These are phyloP conservation scores for Falco punctatus DNA, from an alignment of 2,113 vertebrate species.

Conservation along the genomic window DNA sequence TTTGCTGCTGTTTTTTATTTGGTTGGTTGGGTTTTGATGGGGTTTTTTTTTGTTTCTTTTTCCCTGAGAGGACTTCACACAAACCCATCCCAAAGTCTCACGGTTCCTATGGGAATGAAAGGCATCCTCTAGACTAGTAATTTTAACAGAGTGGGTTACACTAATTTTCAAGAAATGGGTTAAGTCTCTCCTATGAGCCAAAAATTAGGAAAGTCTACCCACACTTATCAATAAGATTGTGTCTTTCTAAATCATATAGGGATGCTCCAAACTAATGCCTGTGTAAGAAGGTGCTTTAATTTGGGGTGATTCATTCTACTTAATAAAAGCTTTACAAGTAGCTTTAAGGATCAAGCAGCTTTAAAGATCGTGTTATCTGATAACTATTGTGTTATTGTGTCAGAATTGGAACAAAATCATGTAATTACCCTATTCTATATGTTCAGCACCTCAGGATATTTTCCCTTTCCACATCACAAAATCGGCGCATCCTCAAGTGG, in stretches of 20 bases:
- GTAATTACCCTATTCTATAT: background rate
- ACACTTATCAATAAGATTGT: background rate
- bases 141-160: background rate
- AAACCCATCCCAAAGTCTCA: background rate
- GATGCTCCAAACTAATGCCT: background rate
- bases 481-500: background rate
- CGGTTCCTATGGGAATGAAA: background rate
- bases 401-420: constrained; percentile 43
- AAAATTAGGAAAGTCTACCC: background rate
- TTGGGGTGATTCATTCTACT: background rate
- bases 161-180: fast-evolving
- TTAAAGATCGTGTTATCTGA: constrained; percentile 16
- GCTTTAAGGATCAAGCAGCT: constrained; percentile 47
- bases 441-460: background rate
- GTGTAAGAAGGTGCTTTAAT: background rate
- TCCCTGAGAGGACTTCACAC: background rate
- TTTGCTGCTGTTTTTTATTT: background rate
- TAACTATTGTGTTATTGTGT: constrained; percentile 13
- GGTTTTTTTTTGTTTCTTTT: no score
- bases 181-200: fast-evolving
- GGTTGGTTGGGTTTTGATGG: no score
- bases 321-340: constrained; percentile 28
- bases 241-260: background rate
- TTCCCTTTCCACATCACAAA: background rate
- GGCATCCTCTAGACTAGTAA: background rate